Percentiles rank a stretch among this genome's conserved stretches.
Conservation (phyloP, 1,140 invertebrate genomes). For the Macrobrachium nipponense region DNA sequence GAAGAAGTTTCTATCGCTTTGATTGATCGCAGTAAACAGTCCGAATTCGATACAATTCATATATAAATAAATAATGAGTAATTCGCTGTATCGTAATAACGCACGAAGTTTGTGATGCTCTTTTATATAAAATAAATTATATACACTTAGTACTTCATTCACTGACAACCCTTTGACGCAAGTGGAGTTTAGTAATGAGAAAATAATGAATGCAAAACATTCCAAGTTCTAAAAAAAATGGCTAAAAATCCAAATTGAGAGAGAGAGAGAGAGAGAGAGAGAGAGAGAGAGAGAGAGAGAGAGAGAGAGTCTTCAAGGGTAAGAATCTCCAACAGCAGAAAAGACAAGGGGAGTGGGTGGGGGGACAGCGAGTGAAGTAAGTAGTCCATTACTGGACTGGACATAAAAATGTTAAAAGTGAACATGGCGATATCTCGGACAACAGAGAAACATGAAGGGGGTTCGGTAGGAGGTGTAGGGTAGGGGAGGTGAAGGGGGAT, state of each 20-base stretch:
- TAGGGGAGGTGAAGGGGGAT: too few relatives aligned
- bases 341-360: not conserved
- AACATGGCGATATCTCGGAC: not conserved
- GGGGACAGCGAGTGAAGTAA: not conserved
- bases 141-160: too few relatives aligned
- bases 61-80: too few relatives aligned
- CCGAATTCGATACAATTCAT: too few relatives aligned
- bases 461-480: too few relatives aligned
- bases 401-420: constrained; percentile 28
- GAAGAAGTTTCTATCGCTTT: too few relatives aligned
- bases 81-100: too few relatives aligned
- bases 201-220: not conserved
- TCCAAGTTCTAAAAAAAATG: not conserved
- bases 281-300: constrained; percentile 41
- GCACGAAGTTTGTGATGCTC: too few relatives aligned
- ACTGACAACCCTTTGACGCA: too few relatives aligned
- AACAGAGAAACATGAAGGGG: too few relatives aligned
- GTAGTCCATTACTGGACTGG: constrained; percentile 28
- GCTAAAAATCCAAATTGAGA: not conserved
- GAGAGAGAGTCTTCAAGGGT: not conserved
- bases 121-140: too few relatives aligned
- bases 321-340: not conserved
- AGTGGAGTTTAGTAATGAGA: not conserved
- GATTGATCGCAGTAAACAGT: too few relatives aligned
- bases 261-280: constrained; percentile 46